Evolutionary conservation across 2,797 vertebrate species (phyloP), one percentile per base, ranked within the genome.

Genomic region (Rhyacichthys aspro): DNA sequence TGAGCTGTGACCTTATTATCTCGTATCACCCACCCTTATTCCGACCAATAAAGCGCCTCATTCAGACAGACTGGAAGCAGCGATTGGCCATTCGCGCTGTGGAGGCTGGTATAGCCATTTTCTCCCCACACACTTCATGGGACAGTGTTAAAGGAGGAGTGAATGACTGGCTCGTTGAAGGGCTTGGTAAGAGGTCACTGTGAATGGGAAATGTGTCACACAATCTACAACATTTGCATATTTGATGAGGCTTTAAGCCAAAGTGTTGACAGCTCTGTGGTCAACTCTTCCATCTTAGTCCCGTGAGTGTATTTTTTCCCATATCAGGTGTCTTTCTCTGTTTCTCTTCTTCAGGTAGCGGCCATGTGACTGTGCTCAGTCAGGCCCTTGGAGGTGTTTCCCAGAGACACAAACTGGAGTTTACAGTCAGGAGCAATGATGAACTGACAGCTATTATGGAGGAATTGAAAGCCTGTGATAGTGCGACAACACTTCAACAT

Each of bases 21-120:
- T 96, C 97, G 0, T 99, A 99, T 80, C 97, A 99, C 65, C 97
- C 97, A 0, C 97, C 95, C 0, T 66, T 99, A 37, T 99, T 99
- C 84, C 82, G 79, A 3, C 91, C 97, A 0, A 81, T 98, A 55
- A 95, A 95, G 57, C 86, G 87, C 0, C 57, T 98, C 17, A 92
- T 95, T 9, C 94, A 94, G 87, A 91, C 79, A 48, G 90, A 93
- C 45, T 99, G 97, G 97, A 98, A 98, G 81, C 96, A 98, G 63
- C 90, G 91, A 23, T 78, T 99, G 73, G 89, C 94, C 16, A 79
- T 98, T 39, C 90, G 68, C 34, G 96, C 97, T 0, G 70, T 98
- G 59, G 95, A 98, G 85, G 90, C 89, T 3, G 87, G 96, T 12
- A 90, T 98, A 0, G 95, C 90, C 0, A 76, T 99, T 65, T 99